These are phyloP conservation scores for Ondatra zibethicus DNA, from an alignment of 2,113 vertebrate genomes.

Conservation along the genomic window DNA sequence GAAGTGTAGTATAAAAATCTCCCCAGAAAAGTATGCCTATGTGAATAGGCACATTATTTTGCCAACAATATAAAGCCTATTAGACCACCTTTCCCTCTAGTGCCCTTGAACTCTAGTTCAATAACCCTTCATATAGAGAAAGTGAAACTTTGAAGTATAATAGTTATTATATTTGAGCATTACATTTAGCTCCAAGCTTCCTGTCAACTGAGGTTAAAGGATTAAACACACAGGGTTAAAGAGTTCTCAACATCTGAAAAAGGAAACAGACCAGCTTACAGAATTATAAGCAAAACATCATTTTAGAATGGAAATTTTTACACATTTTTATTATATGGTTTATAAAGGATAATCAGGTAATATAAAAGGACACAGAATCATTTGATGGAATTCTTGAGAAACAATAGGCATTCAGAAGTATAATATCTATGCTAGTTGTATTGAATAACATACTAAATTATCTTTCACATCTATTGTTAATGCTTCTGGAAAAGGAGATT, in stretches of 20 bases:
- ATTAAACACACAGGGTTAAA: constrained; percentile 21
- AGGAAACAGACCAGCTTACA: constrained; percentile 33
- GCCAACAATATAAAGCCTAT: not conserved
- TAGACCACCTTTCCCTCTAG: not conserved
- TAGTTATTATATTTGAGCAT: constrained; percentile 47
- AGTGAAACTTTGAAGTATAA: not conserved
- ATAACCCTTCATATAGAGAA: constrained; percentile 8
- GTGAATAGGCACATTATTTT: constrained; percentile 30
- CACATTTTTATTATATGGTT: constrained; percentile 28
- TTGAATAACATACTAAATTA: constrained; percentile 53
- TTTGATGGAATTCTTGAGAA: constrained; percentile 59
- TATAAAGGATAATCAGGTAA: constrained; percentile 53
- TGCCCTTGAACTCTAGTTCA: constrained; percentile 44
- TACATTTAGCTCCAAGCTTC: constrained; percentile 33
- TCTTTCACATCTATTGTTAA: constrained; percentile 5
- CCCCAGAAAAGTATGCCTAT: not conserved
- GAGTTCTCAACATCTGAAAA: constrained; percentile 40
- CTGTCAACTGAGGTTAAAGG: constrained; percentile 58
- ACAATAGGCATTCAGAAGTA: constrained; percentile 9
- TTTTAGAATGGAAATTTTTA: constrained; percentile 65
- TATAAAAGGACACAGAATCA: constrained; percentile 32
- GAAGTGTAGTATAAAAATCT: constrained; percentile 36
- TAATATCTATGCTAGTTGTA: constrained; percentile 49
- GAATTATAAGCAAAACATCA: constrained; percentile 43
- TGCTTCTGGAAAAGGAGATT: constrained; percentile 20